Percentiles rank a stretch among this genome's conserved stretches.
These are phyloP conservation scores for Diaphora mendica DNA, from an alignment of 2,888 invertebrate species.

Conservation along the genomic window DNA sequence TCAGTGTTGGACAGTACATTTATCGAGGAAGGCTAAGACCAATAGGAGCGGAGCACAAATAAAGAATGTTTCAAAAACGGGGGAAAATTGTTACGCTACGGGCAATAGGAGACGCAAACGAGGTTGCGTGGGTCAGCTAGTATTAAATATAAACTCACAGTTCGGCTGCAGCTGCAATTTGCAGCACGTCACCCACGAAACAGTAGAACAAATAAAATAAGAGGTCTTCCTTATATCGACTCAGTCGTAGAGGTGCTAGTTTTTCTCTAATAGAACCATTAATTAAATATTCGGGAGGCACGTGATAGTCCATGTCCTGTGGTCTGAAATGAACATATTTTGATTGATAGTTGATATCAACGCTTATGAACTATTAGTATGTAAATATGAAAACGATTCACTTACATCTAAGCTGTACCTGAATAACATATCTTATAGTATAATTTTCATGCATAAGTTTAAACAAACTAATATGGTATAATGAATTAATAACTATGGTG, in stretches of 20 bases:
- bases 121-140: too few species aligned
- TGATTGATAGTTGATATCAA: slow-evolving; percentile 2
- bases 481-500: neutral
- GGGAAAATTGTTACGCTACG: too few species aligned
- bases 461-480: neutral
- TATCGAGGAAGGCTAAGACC: too few species aligned
- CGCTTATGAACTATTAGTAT: neutral
- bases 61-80: too few species aligned
- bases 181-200: slow-evolving; percentile 99
- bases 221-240: slow-evolving; percentile 99
- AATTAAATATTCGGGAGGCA: slow-evolving; percentile 99
- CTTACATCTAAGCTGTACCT: neutral
- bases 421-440: neutral
- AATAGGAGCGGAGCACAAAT: too few species aligned
- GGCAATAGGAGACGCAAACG: too few species aligned
- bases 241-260: slow-evolving; percentile 97
- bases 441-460: neutral
- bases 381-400: neutral
- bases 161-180: slow-evolving; percentile 98
- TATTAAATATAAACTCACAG: slow-evolving; percentile 90
- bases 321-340: slow-evolving; percentile 87
- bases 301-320: slow-evolving; percentile 99
- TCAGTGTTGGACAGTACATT: too few species aligned
- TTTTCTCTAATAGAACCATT: slow-evolving; percentile 98
- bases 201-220: slow-evolving; percentile 99